Conservation (phyloP, 2,797 vertebrate genomes). For the Columba guinea region DNA sequence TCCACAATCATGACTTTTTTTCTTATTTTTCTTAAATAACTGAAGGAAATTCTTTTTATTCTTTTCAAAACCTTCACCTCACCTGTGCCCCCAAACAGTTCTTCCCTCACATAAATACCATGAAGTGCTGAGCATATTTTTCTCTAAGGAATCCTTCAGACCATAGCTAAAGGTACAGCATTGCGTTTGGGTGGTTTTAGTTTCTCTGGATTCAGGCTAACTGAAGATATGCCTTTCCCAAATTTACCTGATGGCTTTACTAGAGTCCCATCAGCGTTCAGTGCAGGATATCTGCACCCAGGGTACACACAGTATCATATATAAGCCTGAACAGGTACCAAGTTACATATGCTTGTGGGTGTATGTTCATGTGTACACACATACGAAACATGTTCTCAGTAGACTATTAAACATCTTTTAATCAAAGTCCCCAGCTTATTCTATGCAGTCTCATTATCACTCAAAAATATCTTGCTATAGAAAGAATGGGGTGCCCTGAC, state of each 20-base stretch:
- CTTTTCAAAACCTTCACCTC: neutral
- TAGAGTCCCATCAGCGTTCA: neutral
- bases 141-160: neutral
- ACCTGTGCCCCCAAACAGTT: neutral
- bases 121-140: neutral
- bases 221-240: neutral
- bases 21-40: neutral
- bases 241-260: neutral
- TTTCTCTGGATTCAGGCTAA: neutral
- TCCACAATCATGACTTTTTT: neutral
- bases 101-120: neutral
- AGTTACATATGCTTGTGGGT: neutral
- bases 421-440: neutral
- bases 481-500: neutral
- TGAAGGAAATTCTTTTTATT: neutral
- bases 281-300: neutral
- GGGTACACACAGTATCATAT: rapidly evolving
- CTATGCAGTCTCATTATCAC: neutral
- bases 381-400: neutral
- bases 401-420: neutral
- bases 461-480: neutral
- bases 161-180: neutral
- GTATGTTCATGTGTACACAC: neutral
- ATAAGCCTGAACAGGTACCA: neutral
- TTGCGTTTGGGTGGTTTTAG: neutral